Conservation (phyloP, 2,113 vertebrate genomes). For the Cariama cristata region DNA sequence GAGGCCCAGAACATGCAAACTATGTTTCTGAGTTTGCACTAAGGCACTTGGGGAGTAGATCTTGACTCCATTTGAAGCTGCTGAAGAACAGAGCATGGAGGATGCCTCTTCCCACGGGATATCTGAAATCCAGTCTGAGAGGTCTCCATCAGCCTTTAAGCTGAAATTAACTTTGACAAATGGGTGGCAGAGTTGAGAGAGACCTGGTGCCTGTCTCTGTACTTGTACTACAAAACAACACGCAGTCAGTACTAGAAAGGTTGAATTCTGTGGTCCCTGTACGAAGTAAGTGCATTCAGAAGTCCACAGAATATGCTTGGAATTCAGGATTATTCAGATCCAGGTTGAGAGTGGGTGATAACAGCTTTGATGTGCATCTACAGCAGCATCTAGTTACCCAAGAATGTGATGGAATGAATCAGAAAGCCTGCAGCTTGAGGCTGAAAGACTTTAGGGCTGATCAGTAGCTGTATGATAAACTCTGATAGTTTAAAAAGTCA, state of each 20-base stretch:
- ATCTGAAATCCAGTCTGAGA: background rate
- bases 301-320: background rate
- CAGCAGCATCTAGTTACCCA: background rate
- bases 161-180: background rate
- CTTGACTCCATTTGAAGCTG: background rate
- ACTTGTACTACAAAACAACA: background rate
- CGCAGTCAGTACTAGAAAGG: fast-evolving
- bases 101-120: background rate
- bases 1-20: fast-evolving
- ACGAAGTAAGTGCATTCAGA: fast-evolving
- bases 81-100: background rate
- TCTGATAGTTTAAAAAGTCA: background rate
- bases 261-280: fast-evolving
- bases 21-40: background rate
- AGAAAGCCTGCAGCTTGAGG: background rate
- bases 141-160: background rate
- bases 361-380: background rate
- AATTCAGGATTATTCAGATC: background rate
- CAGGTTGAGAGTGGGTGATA: background rate
- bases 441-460: background rate
- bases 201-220: fast-evolving
- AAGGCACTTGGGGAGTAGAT: background rate
- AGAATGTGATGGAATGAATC: background rate
- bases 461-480: background rate
- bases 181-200: background rate